These are phyloP conservation scores for Lathamus discolor DNA, from an alignment of 2,113 vertebrate species.

Conservation along the genomic window DNA sequence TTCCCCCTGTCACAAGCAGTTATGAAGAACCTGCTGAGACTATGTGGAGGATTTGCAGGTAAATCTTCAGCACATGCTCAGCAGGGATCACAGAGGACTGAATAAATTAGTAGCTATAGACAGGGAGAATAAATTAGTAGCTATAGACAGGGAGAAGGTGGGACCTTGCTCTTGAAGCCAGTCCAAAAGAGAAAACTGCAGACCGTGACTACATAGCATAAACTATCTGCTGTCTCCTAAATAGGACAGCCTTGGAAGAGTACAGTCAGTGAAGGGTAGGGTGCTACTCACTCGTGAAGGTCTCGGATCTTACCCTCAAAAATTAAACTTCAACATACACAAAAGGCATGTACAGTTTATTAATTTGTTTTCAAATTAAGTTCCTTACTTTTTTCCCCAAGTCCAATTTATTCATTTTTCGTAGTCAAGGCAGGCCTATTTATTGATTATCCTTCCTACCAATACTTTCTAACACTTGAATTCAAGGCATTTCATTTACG, in stretches of 20 bases:
- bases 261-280: rapidly evolving
- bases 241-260: neutral
- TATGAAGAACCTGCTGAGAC: neutral
- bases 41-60: neutral
- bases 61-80: neutral
- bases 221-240: neutral
- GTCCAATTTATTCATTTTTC: neutral
- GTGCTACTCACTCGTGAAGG: neutral
- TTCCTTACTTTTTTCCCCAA: neutral
- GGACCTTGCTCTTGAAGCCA: neutral
- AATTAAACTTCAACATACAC: neutral
- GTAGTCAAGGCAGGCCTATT: neutral
- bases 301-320: neutral
- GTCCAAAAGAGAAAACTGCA: neutral
- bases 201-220: neutral
- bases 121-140: neutral
- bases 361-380: neutral
- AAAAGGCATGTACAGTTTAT: neutral
- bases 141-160: neutral
- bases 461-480: neutral
- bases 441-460: neutral
- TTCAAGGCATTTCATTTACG: neutral
- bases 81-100: neutral
- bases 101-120: neutral
- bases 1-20: neutral